These are phyloP conservation scores for Clarias laeviceps DNA, from an alignment of 2,797 vertebrate genomes.

Conservation along the genomic window DNA sequence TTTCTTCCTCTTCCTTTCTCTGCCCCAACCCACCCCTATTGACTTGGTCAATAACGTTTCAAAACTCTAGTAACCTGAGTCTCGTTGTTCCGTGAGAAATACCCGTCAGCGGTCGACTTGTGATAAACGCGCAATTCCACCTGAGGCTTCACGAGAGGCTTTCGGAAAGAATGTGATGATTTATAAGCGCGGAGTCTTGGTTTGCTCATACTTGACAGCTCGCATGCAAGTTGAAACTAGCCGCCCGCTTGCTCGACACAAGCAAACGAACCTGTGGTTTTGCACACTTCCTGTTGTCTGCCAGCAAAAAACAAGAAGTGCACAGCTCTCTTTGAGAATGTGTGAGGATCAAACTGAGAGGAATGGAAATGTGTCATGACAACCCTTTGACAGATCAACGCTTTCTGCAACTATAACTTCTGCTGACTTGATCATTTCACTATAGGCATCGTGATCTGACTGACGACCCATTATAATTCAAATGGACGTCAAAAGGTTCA, in stretches of 20 bases:
- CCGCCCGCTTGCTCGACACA: slow-evolving; percentile 64
- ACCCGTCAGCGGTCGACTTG: not conserved
- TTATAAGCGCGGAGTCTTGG: slow-evolving; percentile 31
- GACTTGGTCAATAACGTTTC: slow-evolving; percentile 59
- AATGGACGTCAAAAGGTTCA: not conserved
- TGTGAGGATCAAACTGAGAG: slow-evolving; percentile 4
- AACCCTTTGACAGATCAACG: not conserved
- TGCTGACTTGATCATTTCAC: not conserved
- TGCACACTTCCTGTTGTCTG: slow-evolving; percentile 81
- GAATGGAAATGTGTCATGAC: slow-evolving; percentile 10
- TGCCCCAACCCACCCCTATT: slow-evolving; percentile 71
- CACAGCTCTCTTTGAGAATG: slow-evolving; percentile 23
- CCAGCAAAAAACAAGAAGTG: slow-evolving; percentile 64
- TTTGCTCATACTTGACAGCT: slow-evolving; percentile 49
- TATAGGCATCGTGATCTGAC: not conserved
- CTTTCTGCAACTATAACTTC: not conserved
- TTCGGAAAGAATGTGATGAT: slow-evolving; percentile 8
- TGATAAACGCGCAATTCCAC: not conserved
- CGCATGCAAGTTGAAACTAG: slow-evolving; percentile 72
- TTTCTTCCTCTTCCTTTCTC: slow-evolving; percentile 81
- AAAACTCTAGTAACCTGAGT: slow-evolving; percentile 40
- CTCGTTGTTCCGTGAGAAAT: slow-evolving; percentile 41
- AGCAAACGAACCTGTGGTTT: slow-evolving; percentile 73
- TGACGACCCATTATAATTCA: not conserved
- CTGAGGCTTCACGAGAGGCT: not conserved